These are phyloP conservation scores for Tenrec ecaudatus DNA, from an alignment of 2,113 vertebrate species.

Conservation along the genomic window DNA sequence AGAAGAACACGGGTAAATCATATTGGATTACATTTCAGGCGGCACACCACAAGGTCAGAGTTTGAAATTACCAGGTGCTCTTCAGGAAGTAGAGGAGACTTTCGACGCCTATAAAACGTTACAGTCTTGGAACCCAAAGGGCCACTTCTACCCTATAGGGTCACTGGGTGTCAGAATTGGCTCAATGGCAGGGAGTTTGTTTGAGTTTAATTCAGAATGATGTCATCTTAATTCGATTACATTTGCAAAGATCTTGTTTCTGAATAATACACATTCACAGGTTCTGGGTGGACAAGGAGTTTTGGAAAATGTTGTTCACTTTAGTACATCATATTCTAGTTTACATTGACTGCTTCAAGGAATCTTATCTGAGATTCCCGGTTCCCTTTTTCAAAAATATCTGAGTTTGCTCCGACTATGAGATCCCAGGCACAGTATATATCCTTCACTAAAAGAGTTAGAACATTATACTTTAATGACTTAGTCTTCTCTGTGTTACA, in stretches of 20 bases:
- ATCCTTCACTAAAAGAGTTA: background rate
- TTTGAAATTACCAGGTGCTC: no score
- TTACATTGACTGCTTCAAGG: conserved; percentile 3
- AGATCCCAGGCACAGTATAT: background rate
- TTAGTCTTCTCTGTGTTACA: background rate
- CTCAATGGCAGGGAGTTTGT: no score
- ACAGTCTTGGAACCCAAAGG: no score
- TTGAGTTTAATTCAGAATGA: background rate
- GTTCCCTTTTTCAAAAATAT: background rate
- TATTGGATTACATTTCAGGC: background rate
- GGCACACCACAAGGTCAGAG: no score
- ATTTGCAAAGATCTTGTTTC: background rate
- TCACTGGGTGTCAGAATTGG: no score
- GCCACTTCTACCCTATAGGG: no score
- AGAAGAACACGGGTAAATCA: background rate
- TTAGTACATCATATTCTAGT: background rate
- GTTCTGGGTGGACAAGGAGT: background rate
- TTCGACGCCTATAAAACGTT: no score
- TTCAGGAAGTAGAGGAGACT: no score
- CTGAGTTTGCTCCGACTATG: background rate
- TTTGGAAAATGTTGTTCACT: background rate
- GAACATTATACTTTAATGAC: background rate
- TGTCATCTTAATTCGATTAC: background rate
- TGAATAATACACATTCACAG: background rate
- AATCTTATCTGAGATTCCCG: background rate